Percentiles rank a stretch among this genome's conserved stretches.
These are phyloP conservation scores for Polypterus senegalus DNA, from an alignment of 2,113 vertebrate genomes.

Conservation along the genomic window DNA sequence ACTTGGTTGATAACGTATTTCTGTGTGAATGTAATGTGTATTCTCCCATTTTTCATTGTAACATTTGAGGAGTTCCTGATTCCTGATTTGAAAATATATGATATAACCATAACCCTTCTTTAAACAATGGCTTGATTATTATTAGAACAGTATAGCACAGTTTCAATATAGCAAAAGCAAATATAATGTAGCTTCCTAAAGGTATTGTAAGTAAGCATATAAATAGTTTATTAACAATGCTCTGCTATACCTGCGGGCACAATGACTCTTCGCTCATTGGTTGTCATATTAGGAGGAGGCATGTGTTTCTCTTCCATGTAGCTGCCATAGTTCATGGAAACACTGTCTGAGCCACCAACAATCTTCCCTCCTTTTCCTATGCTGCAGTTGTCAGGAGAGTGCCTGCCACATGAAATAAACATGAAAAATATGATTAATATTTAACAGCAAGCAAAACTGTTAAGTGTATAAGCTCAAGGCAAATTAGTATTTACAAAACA, in stretches of 20 bases:
- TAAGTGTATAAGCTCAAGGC: background rate
- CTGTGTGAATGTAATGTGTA: no score
- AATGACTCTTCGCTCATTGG: constrained; percentile 69
- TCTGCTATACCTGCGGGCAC: constrained; percentile 66
- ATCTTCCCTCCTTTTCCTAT: constrained; percentile 67
- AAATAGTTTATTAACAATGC: no score
- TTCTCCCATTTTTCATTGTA: no score
- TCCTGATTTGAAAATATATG: no score
- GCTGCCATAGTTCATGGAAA: constrained; percentile 61
- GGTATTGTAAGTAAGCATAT: no score
- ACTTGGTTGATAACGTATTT: no score
- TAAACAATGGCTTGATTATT: constrained; percentile 13
- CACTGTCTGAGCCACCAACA: constrained; percentile 45
- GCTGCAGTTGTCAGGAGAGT: constrained; percentile 66
- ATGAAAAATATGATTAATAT: constrained; percentile 9
- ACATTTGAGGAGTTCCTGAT: no score
- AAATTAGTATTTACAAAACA: fast-evolving
- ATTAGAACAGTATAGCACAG: no score
- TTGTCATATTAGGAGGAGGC: constrained; percentile 74
- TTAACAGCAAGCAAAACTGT: constrained; percentile 4
- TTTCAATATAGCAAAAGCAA: no score
- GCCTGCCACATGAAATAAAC: constrained; percentile 37
- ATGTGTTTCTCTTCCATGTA: constrained; percentile 76
- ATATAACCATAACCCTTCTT: background rate
- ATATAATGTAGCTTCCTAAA: no score